A percentile compares a stretch with the other conserved stretches of the same genome.
Evolutionary conservation across 2,113 vertebrate genomes (phyloP).

Genomic region (Campylorhamphus procurvoides): DNA sequence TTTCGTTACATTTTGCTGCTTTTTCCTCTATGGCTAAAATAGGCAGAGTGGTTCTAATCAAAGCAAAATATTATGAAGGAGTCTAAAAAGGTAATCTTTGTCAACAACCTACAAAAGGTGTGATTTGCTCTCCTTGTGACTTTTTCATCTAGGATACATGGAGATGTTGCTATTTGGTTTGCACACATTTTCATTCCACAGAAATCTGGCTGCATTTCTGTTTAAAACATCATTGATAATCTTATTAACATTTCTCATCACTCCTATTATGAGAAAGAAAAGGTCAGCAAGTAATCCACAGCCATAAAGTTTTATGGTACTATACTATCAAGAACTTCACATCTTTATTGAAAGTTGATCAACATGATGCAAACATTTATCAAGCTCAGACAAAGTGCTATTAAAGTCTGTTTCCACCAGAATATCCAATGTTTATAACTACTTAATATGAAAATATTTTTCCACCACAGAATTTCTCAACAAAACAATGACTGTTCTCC

Average conservation of each 20-base stretch:
- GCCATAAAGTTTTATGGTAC: constrained; percentile 52
- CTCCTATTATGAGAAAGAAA: not conserved
- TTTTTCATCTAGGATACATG: constrained; percentile 16
- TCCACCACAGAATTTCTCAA: not conserved
- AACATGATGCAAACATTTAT: not conserved
- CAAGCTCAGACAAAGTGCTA: not conserved
- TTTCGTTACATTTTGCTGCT: not conserved
- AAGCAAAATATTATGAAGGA: constrained; percentile 17
- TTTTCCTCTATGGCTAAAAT: not conserved
- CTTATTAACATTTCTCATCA: not conserved
- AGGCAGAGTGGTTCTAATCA: not conserved
- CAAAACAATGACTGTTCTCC: not conserved
- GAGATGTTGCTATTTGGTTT: not conserved
- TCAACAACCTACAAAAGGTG: not conserved
- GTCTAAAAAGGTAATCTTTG: not conserved
- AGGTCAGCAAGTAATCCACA: constrained; percentile 28
- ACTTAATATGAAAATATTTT: not conserved
- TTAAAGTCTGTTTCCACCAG: not conserved
- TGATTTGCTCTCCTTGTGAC: not conserved
- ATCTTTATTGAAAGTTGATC: not conserved
- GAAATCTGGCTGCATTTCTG: constrained; percentile 18
- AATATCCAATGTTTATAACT: not conserved
- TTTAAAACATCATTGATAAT: not conserved
- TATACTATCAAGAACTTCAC: not conserved
- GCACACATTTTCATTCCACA: constrained; percentile 12